Conservation (phyloP, 2,113 vertebrate species). For the Istiophorus platypterus region DNA sequence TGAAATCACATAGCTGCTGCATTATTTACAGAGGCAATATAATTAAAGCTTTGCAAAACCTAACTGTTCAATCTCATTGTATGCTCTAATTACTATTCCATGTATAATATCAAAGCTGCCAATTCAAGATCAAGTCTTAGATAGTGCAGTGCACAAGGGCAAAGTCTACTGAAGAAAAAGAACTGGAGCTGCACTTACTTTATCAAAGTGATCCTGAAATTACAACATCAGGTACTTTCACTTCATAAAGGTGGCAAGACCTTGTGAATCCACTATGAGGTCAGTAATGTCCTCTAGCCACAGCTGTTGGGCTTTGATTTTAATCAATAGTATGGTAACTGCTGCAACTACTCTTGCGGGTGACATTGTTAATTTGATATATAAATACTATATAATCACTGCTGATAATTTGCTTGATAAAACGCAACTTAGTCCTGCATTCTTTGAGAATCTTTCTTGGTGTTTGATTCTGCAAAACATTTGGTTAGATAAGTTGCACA, state of each 20-base stretch:
- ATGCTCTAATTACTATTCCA: not conserved
- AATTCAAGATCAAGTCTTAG: not conserved
- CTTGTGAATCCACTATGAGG: not conserved
- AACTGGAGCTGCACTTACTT: too few species aligned
- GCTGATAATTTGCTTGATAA: not conserved
- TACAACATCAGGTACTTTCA: constrained; percentile 1
- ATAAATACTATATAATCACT: not conserved
- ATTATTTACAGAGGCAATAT: not conserved
- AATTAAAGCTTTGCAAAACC: not conserved
- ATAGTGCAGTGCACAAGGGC: not conserved
- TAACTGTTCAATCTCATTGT: not conserved
- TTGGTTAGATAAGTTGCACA: too few species aligned
- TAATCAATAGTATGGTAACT: not conserved
- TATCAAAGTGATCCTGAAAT: not conserved
- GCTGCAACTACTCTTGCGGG: too few species aligned
- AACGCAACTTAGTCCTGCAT: not conserved
- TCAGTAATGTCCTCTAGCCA: not conserved
- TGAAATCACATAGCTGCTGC: not conserved
- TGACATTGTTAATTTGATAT: not conserved
- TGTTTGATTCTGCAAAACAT: too few species aligned
- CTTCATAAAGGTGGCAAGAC: not conserved
- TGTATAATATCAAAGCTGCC: not conserved
- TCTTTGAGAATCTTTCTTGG: not conserved
- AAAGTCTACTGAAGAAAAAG: not conserved
- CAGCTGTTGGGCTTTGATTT: not conserved